phyloP scores from a whole-genome alignment of 1,140 invertebrate genomes.

The Kradibia gibbosae region DNA sequence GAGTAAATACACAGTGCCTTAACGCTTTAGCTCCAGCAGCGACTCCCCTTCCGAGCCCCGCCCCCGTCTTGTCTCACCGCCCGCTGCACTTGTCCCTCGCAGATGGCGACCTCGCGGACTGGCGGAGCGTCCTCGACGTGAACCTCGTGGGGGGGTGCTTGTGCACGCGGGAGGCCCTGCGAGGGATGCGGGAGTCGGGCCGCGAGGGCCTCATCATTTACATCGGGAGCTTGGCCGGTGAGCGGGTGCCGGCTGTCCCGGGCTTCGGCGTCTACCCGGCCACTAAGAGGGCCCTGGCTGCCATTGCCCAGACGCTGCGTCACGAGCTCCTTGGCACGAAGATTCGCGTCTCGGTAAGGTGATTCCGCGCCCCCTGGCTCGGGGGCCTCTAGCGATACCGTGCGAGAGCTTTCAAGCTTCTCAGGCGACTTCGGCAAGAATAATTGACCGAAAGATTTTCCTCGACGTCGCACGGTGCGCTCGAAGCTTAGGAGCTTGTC shows the following conservation, averaged over 20 bases:
- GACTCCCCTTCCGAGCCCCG: no score
- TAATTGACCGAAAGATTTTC: no score
- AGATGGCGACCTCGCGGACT: constrained; percentile 64
- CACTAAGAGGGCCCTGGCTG: constrained; percentile 75
- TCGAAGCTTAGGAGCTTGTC: no score
- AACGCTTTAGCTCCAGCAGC: no score
- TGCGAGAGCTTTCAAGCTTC: no score
- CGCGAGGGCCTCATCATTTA: constrained; percentile 57
- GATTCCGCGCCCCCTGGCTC: no score
- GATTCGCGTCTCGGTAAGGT: constrained; percentile 60
- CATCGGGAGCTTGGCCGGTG: constrained; percentile 69
- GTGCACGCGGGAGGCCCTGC: constrained; percentile 73
- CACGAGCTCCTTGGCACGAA: constrained; percentile 74
- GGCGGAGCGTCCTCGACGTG: constrained; percentile 68
- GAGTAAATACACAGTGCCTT: constrained; percentile 43
- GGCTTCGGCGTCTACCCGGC: constrained; percentile 74
- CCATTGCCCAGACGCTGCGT: constrained; percentile 75
- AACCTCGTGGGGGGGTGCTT: constrained; percentile 75
- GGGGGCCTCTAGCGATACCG: no score
- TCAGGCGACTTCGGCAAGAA: no score
- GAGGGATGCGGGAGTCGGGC: constrained; percentile 69
- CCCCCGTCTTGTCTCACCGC: no score
- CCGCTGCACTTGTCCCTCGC: background rate
- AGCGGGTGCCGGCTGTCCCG: constrained; percentile 71
- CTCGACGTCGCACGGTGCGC: no score